These are phyloP conservation scores for Watsonalla cultraria DNA, from an alignment of 2,888 invertebrate species.

Conservation along the genomic window DNA sequence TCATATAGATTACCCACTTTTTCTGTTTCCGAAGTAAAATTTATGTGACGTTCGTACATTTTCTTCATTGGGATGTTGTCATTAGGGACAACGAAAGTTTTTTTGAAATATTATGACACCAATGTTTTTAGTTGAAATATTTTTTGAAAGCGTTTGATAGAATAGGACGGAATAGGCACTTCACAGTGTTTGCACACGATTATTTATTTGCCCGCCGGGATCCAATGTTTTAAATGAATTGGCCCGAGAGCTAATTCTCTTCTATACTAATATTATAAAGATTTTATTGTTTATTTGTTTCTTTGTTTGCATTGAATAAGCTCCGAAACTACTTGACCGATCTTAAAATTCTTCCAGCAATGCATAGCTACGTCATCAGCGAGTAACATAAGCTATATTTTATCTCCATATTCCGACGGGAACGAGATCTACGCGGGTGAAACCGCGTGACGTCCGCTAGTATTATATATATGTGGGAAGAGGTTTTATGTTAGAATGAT, in stretches of 20 bases:
- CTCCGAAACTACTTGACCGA: too few relatives aligned
- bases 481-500: too few relatives aligned
- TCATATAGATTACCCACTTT: constrained; percentile 67
- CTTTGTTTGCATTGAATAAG: too few relatives aligned
- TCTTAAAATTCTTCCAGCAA: too few relatives aligned
- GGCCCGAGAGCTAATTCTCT: constrained; percentile 6
- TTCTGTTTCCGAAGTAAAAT: constrained; percentile 50
- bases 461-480: too few relatives aligned
- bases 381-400: too few relatives aligned
- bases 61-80: constrained; percentile 18
- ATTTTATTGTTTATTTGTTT: too few relatives aligned
- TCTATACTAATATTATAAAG: too few relatives aligned
- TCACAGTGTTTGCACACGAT: constrained; percentile 38
- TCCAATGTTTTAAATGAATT: constrained; percentile 36
- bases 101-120: background rate
- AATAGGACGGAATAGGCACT: constrained; percentile 35
- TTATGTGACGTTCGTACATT: constrained; percentile 40
- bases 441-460: too few relatives aligned
- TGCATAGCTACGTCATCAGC: too few relatives aligned
- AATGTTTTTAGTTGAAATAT: constrained; percentile 10
- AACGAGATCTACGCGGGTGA: too few relatives aligned
- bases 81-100: background rate
- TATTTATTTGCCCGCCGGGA: constrained; percentile 35
- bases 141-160: constrained; percentile 27
- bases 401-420: too few relatives aligned